phyloP scores from a whole-genome alignment of 2,113 vertebrate species.

The Mesocricetus auratus region DNA sequence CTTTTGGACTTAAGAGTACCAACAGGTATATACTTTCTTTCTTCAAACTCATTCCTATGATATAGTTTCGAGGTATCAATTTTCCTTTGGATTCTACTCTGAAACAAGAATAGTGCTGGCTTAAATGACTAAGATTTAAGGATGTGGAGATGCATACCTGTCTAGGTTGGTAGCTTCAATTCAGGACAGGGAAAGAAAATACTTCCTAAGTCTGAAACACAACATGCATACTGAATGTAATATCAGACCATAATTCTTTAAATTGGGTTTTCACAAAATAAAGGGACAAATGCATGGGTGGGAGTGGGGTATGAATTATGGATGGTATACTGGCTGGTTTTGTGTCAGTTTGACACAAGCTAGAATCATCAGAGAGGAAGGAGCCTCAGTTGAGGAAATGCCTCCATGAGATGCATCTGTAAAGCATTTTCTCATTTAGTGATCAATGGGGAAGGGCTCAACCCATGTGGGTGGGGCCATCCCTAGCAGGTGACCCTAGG shows the following conservation, averaged over 20 bases:
- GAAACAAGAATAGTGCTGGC: neutral
- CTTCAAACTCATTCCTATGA: neutral
- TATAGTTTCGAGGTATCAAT: slow-evolving; percentile 29
- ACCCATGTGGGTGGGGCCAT: neutral
- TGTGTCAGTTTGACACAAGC: neutral
- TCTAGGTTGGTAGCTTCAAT: neutral
- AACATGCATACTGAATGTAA: neutral
- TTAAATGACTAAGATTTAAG: slow-evolving; percentile 34
- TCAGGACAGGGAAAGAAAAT: neutral
- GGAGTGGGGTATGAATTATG: fast-evolving
- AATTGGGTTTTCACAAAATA: neutral
- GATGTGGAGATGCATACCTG: neutral
- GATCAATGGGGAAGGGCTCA: neutral
- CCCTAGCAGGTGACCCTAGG: neutral
- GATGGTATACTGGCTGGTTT: neutral
- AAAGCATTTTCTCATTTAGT: neutral
- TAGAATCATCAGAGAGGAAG: neutral
- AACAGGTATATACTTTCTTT: slow-evolving; percentile 31
- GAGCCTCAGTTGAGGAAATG: neutral
- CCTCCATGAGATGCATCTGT: neutral
- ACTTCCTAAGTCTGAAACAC: neutral
- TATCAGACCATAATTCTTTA: neutral
- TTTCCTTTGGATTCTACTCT: slow-evolving; percentile 59
- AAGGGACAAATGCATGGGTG: neutral
- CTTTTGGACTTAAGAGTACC: slow-evolving; percentile 52